phyloP scores from a whole-genome alignment of 53 echinoderm and acorn worm species.

The Pentamera pediparva region DNA sequence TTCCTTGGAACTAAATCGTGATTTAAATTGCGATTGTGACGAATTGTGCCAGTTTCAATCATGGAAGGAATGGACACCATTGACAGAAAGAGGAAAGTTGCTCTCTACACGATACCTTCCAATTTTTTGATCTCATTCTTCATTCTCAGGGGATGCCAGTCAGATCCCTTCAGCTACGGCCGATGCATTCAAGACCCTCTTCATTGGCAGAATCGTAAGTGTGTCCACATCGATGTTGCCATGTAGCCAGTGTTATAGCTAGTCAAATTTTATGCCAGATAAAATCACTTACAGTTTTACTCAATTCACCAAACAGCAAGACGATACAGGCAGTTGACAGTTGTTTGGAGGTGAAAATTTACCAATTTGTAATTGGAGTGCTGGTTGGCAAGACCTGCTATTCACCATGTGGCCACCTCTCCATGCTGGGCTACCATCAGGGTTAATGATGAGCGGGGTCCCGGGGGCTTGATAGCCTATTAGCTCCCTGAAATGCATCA shows the following conservation, averaged over 20 bases:
- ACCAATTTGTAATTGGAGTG: neutral
- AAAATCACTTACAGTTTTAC: neutral
- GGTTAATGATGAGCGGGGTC: too few species aligned
- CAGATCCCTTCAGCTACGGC: constrained; percentile 39
- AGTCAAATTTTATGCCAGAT: neutral
- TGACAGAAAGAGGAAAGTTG: neutral
- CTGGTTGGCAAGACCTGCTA: neutral
- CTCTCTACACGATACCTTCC: too few species aligned
- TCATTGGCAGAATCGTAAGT: constrained; percentile 95
- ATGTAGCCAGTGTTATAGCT: too few species aligned
- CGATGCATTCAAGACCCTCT: constrained; percentile 94
- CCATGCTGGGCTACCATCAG: too few species aligned
- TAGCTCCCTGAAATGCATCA: too few species aligned
- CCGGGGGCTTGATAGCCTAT: too few species aligned
- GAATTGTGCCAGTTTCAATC: neutral
- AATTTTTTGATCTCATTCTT: neutral
- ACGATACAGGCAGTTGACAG: neutral
- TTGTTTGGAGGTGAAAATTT: neutral
- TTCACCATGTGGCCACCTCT: too few species aligned
- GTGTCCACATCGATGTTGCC: neutral
- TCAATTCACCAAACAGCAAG: neutral
- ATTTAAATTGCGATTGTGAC: neutral
- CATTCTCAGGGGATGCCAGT: constrained; percentile 74
- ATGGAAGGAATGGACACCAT: neutral
- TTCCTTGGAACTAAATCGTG: too few species aligned